Evolutionary conservation across 2,113 vertebrate species (phyloP).

Genomic region (Dromas ardeola): DNA sequence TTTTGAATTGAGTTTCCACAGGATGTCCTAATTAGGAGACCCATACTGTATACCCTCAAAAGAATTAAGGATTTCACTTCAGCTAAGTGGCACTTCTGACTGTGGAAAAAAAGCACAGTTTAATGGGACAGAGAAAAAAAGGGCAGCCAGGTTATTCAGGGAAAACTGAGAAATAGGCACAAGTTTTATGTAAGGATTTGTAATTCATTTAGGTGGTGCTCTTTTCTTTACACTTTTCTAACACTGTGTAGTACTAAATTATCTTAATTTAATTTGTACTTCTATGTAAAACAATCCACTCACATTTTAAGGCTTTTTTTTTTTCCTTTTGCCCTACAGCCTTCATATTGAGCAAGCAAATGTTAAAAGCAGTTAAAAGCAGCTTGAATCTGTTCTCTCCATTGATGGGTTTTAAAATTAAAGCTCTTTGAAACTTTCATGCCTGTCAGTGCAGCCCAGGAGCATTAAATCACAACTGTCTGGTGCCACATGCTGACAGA

Average conservation of each 20-base stretch:
- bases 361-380: slow-evolving; percentile 20
- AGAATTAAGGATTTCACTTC: slow-evolving; percentile 21
- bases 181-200: background rate
- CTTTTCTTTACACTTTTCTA: background rate
- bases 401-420: slow-evolving; percentile 29
- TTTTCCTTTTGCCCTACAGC: background rate
- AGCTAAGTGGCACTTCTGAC: background rate
- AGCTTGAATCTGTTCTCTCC: background rate
- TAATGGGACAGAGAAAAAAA: background rate
- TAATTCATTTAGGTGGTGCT: background rate
- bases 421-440: slow-evolving; percentile 20
- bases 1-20: background rate
- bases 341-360: background rate
- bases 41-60: background rate
- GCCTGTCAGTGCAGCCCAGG: background rate
- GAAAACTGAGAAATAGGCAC: background rate
- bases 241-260: background rate
- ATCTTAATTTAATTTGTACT: background rate
- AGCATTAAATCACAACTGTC: background rate
- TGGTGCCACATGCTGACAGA: background rate
- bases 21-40: slow-evolving; percentile 10
- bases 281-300: background rate
- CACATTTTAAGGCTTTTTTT: background rate
- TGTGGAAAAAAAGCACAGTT: background rate
- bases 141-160: background rate